Percentiles rank a stretch among this genome's conserved stretches.
Evolutionary conservation across 2,888 invertebrate species (phyloP).

Genomic region (Bhutanitis thaidina): DNA sequence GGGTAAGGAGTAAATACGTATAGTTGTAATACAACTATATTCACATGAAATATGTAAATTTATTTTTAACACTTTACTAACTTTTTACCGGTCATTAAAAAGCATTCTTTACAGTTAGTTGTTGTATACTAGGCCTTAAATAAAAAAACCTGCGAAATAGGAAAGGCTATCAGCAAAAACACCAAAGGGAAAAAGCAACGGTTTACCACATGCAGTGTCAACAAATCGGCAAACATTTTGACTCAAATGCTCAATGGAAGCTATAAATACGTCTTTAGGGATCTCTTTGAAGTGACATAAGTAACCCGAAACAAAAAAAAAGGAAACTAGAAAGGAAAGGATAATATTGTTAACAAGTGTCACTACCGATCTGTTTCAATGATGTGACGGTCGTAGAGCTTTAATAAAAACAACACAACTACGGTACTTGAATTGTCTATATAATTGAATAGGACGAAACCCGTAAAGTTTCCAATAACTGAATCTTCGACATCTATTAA

Average conservation of each 20-base stretch:
- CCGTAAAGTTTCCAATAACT: background rate
- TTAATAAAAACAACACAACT: background rate
- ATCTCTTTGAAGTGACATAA: conserved; percentile 12
- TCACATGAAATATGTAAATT: too few species aligned
- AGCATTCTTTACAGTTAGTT: too few species aligned
- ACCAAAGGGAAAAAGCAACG: too few species aligned
- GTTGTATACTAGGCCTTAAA: too few species aligned
- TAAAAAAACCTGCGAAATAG: too few species aligned
- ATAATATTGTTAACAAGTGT: background rate
- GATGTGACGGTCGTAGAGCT: background rate
- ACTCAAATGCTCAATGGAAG: conserved; percentile 37
- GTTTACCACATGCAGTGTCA: conserved; percentile 43
- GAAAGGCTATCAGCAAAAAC: too few species aligned
- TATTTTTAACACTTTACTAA: too few species aligned
- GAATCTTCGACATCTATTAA: too few species aligned
- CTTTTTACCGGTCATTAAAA: too few species aligned
- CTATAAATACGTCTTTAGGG: conserved; percentile 38
- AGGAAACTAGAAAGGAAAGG: background rate
- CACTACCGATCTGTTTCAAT: background rate
- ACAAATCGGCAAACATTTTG: conserved; percentile 54
- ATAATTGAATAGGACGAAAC: background rate
- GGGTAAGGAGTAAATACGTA: too few species aligned
- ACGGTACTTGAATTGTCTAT: background rate
- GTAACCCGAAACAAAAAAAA: background rate
- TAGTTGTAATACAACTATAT: too few species aligned